These are phyloP conservation scores for Macropus fuliginosus DNA, from an alignment of 2,797 vertebrate species.

Conservation along the genomic window DNA sequence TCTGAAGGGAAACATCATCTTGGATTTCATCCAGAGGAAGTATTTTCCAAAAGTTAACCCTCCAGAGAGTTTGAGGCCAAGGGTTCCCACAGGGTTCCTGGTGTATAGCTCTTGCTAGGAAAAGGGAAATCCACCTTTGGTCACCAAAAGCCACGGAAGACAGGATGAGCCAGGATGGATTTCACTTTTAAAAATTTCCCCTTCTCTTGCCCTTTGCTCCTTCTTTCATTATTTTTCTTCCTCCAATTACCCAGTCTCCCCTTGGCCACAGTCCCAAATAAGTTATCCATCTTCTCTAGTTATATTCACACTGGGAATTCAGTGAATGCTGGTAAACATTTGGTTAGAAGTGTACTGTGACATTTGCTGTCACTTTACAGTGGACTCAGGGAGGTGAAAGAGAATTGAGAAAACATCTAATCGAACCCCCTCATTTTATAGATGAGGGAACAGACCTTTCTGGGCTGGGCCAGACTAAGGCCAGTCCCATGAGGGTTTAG, in stretches of 20 bases:
- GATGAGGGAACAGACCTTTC: neutral
- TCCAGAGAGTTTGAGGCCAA: neutral
- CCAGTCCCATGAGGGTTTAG: neutral
- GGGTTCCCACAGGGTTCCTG: neutral
- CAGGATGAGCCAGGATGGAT: constrained; percentile 12
- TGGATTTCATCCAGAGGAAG: constrained; percentile 8
- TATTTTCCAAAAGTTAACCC: constrained; percentile 6
- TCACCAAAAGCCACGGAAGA: neutral
- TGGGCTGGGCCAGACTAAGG: neutral
- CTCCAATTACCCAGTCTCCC: neutral
- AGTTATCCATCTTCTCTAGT: constrained; percentile 18
- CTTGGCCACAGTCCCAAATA: neutral
- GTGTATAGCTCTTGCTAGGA: neutral
- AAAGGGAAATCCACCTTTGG: constrained; percentile 22
- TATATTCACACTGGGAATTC: neutral
- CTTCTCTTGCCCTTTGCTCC: constrained; percentile 19
- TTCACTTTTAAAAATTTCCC: constrained; percentile 19
- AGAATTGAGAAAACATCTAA: neutral
- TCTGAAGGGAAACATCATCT: constrained; percentile 24
- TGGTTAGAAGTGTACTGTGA: neutral
- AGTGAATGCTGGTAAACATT: neutral
- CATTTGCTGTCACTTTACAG: neutral
- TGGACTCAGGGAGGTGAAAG: neutral
- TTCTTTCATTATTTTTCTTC: neutral
- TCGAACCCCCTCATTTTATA: neutral